Percentiles rank a stretch among this genome's conserved stretches.
phyloP scores from a whole-genome alignment of 30 jellyfish, hydroid and myxozoan species.

The Sanderia malayensis region DNA sequence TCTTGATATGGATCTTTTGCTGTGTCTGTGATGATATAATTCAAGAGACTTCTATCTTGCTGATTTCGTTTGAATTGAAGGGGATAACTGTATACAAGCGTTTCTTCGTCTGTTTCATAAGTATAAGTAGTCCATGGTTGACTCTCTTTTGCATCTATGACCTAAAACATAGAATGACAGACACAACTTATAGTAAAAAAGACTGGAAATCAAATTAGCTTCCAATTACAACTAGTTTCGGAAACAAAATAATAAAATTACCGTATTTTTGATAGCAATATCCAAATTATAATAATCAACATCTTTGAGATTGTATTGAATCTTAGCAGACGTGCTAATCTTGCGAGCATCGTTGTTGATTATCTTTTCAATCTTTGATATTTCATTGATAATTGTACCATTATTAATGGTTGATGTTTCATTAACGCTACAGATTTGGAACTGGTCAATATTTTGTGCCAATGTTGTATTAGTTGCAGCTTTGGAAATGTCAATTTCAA shows the following conservation, averaged over 20 bases:
- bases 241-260: neutral
- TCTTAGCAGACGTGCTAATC: neutral
- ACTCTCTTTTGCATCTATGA: slow-evolving; percentile 2
- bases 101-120: slow-evolving; percentile 18
- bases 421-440: neutral
- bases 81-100: neutral
- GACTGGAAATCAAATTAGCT: neutral
- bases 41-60: slow-evolving; percentile 9
- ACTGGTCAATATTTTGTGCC: neutral
- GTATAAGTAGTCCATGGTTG: slow-evolving; percentile 3
- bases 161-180: neutral
- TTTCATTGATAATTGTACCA: neutral
- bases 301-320: neutral
- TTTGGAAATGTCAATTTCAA: neutral
- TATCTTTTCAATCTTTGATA: neutral
- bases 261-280: neutral
- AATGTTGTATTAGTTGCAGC: slow-evolving; percentile 4
- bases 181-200: neutral
- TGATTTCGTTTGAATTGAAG: neutral
- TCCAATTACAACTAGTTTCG: too few relatives aligned
- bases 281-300: neutral
- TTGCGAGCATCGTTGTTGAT: neutral
- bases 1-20: neutral
- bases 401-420: neutral
- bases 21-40: neutral